phyloP scores from a whole-genome alignment of 2,888 invertebrate species.

The Carcina quercana region DNA sequence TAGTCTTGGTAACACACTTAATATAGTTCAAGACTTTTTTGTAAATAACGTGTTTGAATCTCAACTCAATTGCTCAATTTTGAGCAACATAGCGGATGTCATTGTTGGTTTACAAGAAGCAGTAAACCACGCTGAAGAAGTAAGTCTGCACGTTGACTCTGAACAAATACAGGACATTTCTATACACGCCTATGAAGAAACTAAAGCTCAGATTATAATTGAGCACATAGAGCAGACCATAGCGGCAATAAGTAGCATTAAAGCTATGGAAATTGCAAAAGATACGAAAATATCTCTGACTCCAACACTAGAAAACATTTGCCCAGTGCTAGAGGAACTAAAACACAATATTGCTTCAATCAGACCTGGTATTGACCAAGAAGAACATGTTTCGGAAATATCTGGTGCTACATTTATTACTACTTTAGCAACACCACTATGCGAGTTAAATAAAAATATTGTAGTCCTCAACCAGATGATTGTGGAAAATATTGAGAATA shows the following conservation, averaged over 20 bases:
- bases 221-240: conserved; percentile 53
- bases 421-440: conserved; percentile 47
- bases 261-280: conserved; percentile 34
- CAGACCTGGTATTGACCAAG: conserved; percentile 25
- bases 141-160: conserved; percentile 37
- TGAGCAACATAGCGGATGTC: conserved; percentile 41
- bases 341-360: conserved; percentile 45
- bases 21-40: conserved; percentile 45
- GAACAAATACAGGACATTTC: conserved; percentile 42
- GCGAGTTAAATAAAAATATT: conserved; percentile 50
- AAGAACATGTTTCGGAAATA: conserved; percentile 42
- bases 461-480: conserved; percentile 44
- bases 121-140: conserved; percentile 44
- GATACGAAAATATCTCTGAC: conserved; percentile 25
- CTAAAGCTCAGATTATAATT: conserved; percentile 36
- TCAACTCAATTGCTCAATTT: conserved; percentile 42
- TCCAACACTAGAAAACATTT: conserved; percentile 42
- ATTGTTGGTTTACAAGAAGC: conserved; percentile 43
- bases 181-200: conserved; percentile 17
- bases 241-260: conserved; percentile 43
- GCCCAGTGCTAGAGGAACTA: conserved; percentile 51
- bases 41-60: conserved; percentile 43
- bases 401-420: conserved; percentile 53
- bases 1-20: conserved; percentile 47
- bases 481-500: conserved; percentile 42